Conservation (phyloP, 2,888 invertebrate species). For the Tetranychus truncatus region DNA sequence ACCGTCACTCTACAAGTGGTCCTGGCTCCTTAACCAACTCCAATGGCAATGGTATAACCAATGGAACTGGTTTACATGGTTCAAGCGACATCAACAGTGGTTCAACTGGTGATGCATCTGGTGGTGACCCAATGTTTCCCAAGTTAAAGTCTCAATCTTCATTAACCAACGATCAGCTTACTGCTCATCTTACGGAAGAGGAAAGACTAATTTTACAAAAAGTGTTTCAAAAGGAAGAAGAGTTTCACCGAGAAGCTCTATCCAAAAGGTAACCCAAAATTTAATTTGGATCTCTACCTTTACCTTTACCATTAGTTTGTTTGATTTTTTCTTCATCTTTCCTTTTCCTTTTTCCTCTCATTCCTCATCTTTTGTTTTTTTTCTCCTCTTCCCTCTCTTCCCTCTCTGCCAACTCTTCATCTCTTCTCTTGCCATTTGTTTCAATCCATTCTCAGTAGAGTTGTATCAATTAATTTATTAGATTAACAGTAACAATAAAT, state of each 20-base stretch:
- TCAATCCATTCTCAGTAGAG: neutral
- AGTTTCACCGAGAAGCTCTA: conserved; percentile 18
- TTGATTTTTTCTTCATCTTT: neutral
- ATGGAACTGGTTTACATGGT: too few relatives aligned
- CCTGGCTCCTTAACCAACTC: neutral
- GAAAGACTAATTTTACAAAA: conserved; percentile 22
- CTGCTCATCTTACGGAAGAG: conserved; percentile 24
- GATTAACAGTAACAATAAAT: neutral
- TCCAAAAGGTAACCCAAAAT: neutral
- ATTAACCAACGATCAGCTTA: conserved; percentile 20
- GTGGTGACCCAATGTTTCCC: neutral
- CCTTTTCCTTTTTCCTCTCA: neutral
- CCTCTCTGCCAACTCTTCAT: neutral
- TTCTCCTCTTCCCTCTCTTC: too few relatives aligned
- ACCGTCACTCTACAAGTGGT: neutral
- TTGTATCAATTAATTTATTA: neutral
- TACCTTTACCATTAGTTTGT: neutral
- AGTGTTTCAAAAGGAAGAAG: conserved; percentile 24
- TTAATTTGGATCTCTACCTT: neutral
- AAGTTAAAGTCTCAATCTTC: conserved; percentile 12
- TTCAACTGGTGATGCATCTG: neutral
- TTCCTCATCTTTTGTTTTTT: neutral
- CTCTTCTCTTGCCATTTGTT: neutral
- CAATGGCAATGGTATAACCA: too few relatives aligned
- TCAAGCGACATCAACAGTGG: too few relatives aligned